Evolutionary conservation across 2,113 vertebrate species (phyloP).

Genomic region (Gorsachius goisagi): DNA sequence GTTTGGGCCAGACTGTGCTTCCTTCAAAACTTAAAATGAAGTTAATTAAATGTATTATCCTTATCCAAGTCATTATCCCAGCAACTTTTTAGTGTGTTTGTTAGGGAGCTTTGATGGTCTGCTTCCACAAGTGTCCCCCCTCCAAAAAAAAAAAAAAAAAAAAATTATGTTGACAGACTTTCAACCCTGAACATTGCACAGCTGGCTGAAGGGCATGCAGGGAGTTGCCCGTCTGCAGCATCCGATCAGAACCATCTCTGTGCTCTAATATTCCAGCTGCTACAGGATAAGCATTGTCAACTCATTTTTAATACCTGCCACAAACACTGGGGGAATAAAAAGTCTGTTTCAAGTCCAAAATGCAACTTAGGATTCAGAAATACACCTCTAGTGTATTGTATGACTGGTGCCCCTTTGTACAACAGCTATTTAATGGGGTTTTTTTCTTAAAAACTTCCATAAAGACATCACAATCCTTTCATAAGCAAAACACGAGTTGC

Average conservation of each 20-base stretch:
- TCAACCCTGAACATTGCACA: neutral
- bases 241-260: neutral
- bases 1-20: neutral
- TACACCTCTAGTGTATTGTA: neutral
- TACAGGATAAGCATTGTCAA: neutral
- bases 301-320: neutral
- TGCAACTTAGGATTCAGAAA: neutral
- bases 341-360: neutral
- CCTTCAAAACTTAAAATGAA: neutral
- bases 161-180: neutral
- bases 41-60: neutral
- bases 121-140: neutral
- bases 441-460: neutral
- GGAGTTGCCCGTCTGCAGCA: neutral
- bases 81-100: neutral
- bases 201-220: neutral
- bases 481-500: neutral
- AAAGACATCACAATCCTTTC: neutral
- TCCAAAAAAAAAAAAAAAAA: too few relatives aligned
- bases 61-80: neutral
- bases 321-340: neutral
- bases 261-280: neutral
- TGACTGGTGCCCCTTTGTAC: neutral
- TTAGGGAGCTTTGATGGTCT: neutral
- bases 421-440: neutral